Conservation (phyloP, 2,113 vertebrate genomes). For the Pterocles burchelli region DNA sequence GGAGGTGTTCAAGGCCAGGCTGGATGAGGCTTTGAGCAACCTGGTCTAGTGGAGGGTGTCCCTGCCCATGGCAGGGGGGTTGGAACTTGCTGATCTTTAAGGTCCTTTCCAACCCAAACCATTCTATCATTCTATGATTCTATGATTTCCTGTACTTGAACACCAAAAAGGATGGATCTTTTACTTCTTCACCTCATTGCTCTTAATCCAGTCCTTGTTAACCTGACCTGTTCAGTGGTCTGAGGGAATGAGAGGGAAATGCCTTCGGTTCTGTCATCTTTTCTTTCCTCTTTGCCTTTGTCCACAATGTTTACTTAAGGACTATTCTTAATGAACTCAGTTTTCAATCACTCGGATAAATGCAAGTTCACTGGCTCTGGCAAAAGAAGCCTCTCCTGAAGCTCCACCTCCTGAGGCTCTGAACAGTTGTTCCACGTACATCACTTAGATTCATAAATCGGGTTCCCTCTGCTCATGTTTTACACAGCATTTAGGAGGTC, state of each 20-base stretch:
- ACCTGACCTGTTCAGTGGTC: neutral
- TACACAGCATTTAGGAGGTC: rapidly evolving
- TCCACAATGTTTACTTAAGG: neutral
- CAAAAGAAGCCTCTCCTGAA: neutral
- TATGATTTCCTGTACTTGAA: neutral
- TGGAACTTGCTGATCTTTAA: too few species aligned
- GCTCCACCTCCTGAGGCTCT: neutral
- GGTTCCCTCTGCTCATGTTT: neutral
- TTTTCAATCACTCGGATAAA: neutral
- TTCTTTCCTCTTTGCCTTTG: neutral
- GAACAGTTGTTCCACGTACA: neutral
- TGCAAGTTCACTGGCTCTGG: neutral
- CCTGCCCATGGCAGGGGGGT: too few species aligned
- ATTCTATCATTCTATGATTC: too few species aligned
- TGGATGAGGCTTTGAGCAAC: too few species aligned
- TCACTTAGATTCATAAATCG: neutral
- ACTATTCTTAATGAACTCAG: neutral
- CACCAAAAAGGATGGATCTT: neutral
- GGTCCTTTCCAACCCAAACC: too few species aligned
- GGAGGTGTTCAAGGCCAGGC: too few species aligned
- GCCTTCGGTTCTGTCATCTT: neutral
- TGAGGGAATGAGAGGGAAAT: neutral
- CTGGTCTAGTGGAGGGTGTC: too few species aligned
- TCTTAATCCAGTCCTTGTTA: neutral
- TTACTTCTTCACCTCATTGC: neutral